These are phyloP conservation scores for Noctua fimbriata DNA, from an alignment of 2,888 invertebrate genomes.

Conservation along the genomic window DNA sequence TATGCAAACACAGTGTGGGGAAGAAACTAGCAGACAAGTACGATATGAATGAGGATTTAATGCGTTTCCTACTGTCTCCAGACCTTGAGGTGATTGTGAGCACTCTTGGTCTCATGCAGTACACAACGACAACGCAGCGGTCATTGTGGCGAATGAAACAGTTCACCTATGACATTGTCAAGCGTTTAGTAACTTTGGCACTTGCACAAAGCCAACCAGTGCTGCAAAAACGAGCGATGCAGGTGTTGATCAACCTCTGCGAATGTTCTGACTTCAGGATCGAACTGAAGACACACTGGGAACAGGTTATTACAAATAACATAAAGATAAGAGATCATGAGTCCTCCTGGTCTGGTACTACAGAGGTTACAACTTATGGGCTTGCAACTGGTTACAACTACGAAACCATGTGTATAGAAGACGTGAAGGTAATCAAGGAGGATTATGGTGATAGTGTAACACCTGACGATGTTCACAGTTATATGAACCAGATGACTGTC, in stretches of 20 bases:
- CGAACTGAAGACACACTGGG: constrained; percentile 78
- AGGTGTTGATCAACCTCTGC: constrained; percentile 84
- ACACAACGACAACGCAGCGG: constrained; percentile 81
- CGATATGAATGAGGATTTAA: constrained; percentile 77
- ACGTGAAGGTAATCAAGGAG: constrained; percentile 80
- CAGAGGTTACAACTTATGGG: constrained; percentile 77
- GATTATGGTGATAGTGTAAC: constrained; percentile 78
- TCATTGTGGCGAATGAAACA: constrained; percentile 87
- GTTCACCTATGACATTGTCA: constrained; percentile 74
- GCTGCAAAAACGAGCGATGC: constrained; percentile 80
- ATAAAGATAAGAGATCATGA: constrained; percentile 79
- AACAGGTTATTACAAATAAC: constrained; percentile 65
- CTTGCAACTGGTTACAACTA: constrained; percentile 83
- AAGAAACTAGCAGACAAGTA: constrained; percentile 80
- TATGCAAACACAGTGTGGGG: constrained; percentile 84
- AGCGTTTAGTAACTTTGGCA: constrained; percentile 75
- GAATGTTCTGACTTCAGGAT: constrained; percentile 83
- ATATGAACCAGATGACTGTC: constrained; percentile 72
- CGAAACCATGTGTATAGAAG: constrained; percentile 82
- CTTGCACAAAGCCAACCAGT: constrained; percentile 75
- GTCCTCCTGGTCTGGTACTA: constrained; percentile 81
- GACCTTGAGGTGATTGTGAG: constrained; percentile 77
- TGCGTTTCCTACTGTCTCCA: constrained; percentile 67
- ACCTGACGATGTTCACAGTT: constrained; percentile 82
- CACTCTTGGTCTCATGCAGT: constrained; percentile 78